phyloP scores from a whole-genome alignment of 2,888 invertebrate genomes.

The Caenorhabditis doughertyi region DNA sequence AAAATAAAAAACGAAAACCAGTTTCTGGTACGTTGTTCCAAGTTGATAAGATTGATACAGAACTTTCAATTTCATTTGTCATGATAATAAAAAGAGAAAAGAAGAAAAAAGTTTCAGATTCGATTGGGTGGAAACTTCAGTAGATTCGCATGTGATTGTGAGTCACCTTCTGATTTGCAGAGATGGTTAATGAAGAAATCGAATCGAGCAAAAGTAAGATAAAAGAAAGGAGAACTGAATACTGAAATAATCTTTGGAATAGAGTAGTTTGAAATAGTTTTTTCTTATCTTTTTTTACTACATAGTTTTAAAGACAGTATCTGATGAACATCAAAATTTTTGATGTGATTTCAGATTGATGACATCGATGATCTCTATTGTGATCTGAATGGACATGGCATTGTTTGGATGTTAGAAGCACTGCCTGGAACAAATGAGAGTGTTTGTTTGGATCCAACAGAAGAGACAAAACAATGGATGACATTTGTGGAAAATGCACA shows the following conservation, averaged over 20 bases:
- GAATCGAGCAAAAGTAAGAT: conserved; percentile 67
- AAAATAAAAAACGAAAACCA: conserved; percentile 6
- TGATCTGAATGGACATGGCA: conserved; percentile 48
- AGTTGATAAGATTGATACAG: conserved; percentile 5
- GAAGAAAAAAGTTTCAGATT: conserved; percentile 50
- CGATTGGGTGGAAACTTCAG: conserved; percentile 67
- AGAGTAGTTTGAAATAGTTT: no score
- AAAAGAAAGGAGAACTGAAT: not conserved
- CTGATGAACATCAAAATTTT: not conserved
- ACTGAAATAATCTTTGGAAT: no score
- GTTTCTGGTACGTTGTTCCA: conserved; percentile 42
- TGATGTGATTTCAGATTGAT: conserved; percentile 43
- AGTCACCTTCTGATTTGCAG: conserved; percentile 69
- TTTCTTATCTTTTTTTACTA: no score
- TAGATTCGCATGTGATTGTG: conserved; percentile 69
- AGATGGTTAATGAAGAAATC: conserved; percentile 65
- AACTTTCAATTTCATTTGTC: conserved; percentile 18
- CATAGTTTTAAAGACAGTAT: no score
- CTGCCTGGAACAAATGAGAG: conserved; percentile 62
- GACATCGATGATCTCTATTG: conserved; percentile 63
- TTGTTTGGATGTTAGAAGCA: conserved; percentile 53
- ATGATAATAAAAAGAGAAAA: conserved; percentile 9
- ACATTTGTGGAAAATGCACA: conserved; percentile 61
- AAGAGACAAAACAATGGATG: conserved; percentile 64
- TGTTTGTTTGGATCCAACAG: conserved; percentile 61